These are phyloP conservation scores for Eristalinus aeneus DNA, from an alignment of 2,888 invertebrate genomes.

Conservation along the genomic window DNA sequence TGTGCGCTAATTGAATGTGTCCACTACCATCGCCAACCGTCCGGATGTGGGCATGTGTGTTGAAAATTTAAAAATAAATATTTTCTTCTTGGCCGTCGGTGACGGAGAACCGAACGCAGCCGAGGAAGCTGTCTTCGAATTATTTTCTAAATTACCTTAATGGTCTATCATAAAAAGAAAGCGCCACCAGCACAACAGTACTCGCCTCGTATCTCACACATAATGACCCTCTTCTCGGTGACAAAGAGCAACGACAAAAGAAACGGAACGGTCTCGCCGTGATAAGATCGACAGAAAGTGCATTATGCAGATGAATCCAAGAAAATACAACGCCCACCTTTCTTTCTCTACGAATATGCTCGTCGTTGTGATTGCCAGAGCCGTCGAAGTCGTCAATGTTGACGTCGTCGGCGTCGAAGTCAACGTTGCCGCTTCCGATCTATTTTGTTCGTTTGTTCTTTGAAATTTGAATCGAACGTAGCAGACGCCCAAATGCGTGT, in stretches of 20 bases:
- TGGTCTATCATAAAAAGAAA: slow-evolving; percentile 56
- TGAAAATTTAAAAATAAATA: slow-evolving; percentile 21
- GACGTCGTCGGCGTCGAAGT: not conserved
- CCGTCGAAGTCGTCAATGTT: not conserved
- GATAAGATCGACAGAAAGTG: slow-evolving; percentile 65
- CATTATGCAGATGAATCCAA: slow-evolving; percentile 65
- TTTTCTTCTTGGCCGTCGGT: not conserved
- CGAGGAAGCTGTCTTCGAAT: slow-evolving; percentile 3
- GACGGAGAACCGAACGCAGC: slow-evolving; percentile 1
- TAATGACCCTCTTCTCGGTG: slow-evolving; percentile 50
- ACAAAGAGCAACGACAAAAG: slow-evolving; percentile 13
- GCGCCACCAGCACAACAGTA: slow-evolving; percentile 31
- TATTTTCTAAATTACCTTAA: slow-evolving; percentile 60
- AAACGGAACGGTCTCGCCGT: slow-evolving; percentile 35
- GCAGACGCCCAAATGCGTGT: slow-evolving; percentile 52
- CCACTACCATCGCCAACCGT: not conserved
- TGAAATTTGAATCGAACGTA: slow-evolving; percentile 11
- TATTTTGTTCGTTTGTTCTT: slow-evolving; percentile 14
- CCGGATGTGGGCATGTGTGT: not conserved
- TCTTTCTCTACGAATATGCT: slow-evolving; percentile 30
- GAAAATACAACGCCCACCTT: slow-evolving; percentile 52
- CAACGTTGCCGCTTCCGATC: slow-evolving; percentile 47
- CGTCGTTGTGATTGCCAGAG: no score
- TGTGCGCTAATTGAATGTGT: slow-evolving; percentile 46
- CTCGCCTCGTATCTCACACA: slow-evolving; percentile 21